Percentiles rank a stretch among this genome's conserved stretches.
Conservation (phyloP, 2,113 vertebrate species). For the Etheostoma spectabile region DNA sequence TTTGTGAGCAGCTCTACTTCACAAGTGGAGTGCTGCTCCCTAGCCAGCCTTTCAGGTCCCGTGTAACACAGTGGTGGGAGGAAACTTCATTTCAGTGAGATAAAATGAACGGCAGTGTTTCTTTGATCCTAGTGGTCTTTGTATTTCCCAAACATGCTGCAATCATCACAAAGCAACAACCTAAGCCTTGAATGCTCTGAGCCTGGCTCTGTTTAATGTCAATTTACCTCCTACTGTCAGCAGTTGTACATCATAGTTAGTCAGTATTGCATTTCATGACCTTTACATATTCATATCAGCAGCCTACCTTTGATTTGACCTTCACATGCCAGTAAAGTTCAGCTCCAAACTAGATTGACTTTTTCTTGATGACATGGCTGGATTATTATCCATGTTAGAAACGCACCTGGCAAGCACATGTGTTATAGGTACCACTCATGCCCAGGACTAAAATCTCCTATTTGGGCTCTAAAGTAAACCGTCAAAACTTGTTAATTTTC, state of each 20-base stretch:
- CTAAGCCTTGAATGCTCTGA: constrained; percentile 41
- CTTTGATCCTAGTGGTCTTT: constrained; percentile 66
- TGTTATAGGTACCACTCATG: not conserved
- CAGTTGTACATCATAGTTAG: constrained; percentile 50
- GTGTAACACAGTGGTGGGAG: constrained; percentile 41
- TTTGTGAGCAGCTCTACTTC: constrained; percentile 28
- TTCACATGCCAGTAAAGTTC: constrained; percentile 10
- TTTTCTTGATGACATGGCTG: not conserved
- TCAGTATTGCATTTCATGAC: constrained; percentile 41
- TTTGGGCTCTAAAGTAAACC: not conserved
- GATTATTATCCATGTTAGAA: constrained; percentile 1
- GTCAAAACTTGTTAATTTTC: not conserved
- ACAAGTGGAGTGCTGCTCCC: constrained; percentile 30
- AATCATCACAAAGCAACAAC: constrained; percentile 61
- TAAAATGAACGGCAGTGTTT: constrained; percentile 58
- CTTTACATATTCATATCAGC: constrained; percentile 25
- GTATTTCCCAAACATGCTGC: constrained; percentile 59
- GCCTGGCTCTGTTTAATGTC: constrained; percentile 60
- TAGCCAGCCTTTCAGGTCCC: constrained; percentile 49
- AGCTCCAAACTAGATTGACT: constrained; percentile 6
- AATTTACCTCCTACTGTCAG: constrained; percentile 53
- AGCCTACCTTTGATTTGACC: constrained; percentile 29
- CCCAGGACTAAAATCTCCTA: not conserved
- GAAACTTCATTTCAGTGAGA: constrained; percentile 53
- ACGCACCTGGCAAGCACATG: not conserved